Conservation (phyloP, 2,113 vertebrate species). For the Otus sunia region DNA sequence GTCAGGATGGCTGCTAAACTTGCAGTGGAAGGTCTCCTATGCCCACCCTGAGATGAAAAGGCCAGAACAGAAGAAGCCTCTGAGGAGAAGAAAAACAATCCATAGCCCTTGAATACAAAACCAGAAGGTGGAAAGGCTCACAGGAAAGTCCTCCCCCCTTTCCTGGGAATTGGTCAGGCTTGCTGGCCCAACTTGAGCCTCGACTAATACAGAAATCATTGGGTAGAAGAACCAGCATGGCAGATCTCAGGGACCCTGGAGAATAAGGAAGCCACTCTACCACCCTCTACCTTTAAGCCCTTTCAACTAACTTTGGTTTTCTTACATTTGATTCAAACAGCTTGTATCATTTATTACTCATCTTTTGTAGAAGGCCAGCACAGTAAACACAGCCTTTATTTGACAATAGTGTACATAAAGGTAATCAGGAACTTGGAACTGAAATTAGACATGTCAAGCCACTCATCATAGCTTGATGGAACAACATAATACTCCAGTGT, state of each 20-base stretch:
- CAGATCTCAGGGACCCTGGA: neutral
- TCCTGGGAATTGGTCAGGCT: neutral
- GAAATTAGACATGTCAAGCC: neutral
- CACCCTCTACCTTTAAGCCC: neutral
- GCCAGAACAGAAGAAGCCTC: neutral
- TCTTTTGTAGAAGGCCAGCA: neutral
- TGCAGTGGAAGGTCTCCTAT: neutral
- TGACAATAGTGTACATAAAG: neutral
- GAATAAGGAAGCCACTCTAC: neutral
- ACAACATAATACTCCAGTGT: neutral
- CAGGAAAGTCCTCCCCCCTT: neutral
- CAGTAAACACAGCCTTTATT: neutral
- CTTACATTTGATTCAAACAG: neutral
- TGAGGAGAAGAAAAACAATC: neutral
- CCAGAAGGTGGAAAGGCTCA: neutral
- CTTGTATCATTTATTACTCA: neutral
- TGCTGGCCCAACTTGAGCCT: neutral
- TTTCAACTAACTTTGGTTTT: neutral
- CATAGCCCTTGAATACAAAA: neutral
- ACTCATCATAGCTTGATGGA: neutral
- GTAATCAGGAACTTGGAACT: neutral
- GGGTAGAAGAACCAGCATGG: neutral
- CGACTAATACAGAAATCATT: neutral
- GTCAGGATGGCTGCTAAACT: neutral
- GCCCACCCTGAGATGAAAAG: neutral